These are phyloP conservation scores for Alsophila aescularia DNA, from an alignment of 2,888 invertebrate species.

Conservation along the genomic window DNA sequence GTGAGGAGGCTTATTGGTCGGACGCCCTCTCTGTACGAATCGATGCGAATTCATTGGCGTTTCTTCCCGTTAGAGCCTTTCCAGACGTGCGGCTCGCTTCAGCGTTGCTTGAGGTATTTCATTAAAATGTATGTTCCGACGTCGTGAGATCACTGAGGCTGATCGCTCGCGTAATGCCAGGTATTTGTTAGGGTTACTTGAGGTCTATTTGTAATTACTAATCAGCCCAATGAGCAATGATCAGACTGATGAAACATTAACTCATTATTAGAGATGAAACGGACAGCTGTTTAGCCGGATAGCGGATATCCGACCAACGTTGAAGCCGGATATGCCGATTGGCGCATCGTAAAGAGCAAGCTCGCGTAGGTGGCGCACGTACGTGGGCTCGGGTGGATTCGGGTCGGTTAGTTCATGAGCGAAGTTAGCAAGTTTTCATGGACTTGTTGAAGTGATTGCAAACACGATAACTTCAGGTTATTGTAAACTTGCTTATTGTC, in stretches of 20 bases:
- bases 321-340: too few relatives aligned
- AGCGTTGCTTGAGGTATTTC: slow-evolving; percentile 77
- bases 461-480: too few relatives aligned
- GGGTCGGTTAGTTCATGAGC: too few relatives aligned
- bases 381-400: too few relatives aligned
- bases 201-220: slow-evolving; percentile 20
- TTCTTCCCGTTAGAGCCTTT: slow-evolving; percentile 52
- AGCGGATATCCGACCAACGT: too few relatives aligned
- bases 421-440: too few relatives aligned
- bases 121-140: slow-evolving; percentile 62
- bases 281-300: too few relatives aligned
- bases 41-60: slow-evolving; percentile 42
- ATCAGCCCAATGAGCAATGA: background rate
- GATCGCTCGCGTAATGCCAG: slow-evolving; percentile 59
- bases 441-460: too few relatives aligned
- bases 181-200: slow-evolving; percentile 75
- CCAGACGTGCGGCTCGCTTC: slow-evolving; percentile 60
- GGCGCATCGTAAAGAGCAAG: too few relatives aligned
- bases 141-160: slow-evolving; percentile 61
- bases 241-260: background rate
- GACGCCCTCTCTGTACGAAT: slow-evolving; percentile 37
- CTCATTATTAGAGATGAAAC: too few relatives aligned
- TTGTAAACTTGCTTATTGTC: too few relatives aligned
- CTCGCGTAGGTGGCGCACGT: too few relatives aligned
- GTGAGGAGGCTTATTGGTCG: slow-evolving; percentile 52